Percentiles rank a stretch among this genome's conserved stretches.
Evolutionary conservation across 2,113 vertebrate genomes (phyloP).

Genomic region (Rhinoderma darwinii): DNA sequence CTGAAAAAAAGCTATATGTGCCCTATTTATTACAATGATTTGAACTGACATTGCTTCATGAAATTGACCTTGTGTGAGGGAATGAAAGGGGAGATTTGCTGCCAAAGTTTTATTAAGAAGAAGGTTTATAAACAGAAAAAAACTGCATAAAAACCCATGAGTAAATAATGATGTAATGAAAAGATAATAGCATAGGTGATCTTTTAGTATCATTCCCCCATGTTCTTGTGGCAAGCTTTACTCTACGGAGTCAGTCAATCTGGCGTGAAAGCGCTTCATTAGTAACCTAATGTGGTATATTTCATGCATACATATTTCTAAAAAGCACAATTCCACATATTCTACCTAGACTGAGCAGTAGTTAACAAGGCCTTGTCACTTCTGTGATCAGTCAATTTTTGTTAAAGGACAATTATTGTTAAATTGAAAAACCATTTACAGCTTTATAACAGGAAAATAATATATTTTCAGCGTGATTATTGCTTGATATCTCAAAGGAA

Average conservation of each 20-base stretch:
- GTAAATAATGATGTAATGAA: conserved; percentile 28
- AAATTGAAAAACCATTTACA: conserved; percentile 15
- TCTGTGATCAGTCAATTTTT: conserved; percentile 9
- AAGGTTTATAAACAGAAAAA: not conserved
- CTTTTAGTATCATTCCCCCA: conserved; percentile 5
- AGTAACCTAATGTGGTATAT: conserved; percentile 3
- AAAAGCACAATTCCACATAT: not conserved
- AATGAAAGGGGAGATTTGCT: not conserved
- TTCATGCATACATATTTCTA: conserved; percentile 12
- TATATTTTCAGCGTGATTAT: not conserved
- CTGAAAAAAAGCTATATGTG: conserved; percentile 28
- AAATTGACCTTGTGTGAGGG: conserved; percentile 30
- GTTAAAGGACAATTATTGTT: conserved; percentile 16
- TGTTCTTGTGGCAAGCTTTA: not conserved
- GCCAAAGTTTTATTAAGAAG: conserved; percentile 1
- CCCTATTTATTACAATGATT: conserved; percentile 35
- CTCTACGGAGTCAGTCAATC: conserved; percentile 9
- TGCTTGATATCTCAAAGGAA: not conserved
- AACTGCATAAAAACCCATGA: conserved; percentile 3
- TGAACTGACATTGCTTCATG: conserved; percentile 31
- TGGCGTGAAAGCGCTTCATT: conserved; percentile 6
- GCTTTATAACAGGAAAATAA: not conserved
- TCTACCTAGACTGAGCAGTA: not conserved
- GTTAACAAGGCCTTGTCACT: conserved; percentile 5
- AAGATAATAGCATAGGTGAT: conserved; percentile 38